Percentiles rank a stretch among this genome's conserved stretches.
Conservation (phyloP, 2,797 vertebrate genomes). For the Silurus aristotelis region DNA sequence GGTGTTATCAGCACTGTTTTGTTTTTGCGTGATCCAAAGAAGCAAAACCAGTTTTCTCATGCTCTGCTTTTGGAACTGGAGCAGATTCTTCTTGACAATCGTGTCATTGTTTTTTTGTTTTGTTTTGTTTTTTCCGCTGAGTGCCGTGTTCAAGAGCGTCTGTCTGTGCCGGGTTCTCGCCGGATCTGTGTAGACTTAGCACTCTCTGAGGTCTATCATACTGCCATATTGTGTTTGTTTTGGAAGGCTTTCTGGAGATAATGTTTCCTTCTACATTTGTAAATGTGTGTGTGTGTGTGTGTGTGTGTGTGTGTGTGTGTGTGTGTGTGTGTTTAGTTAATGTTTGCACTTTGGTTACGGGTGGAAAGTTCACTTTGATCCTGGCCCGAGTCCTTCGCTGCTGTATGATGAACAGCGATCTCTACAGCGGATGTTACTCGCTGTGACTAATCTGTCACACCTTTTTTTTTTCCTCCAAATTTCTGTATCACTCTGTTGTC, state of each 20-base stretch:
- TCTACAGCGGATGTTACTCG: constrained; percentile 44
- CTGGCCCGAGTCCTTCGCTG: constrained; percentile 29
- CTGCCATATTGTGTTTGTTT: constrained; percentile 26
- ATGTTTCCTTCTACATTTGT: neutral
- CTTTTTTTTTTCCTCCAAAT: neutral
- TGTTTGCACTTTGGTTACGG: constrained; percentile 41
- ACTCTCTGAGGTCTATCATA: constrained; percentile 16
- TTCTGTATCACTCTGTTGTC: neutral
- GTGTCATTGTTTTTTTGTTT: neutral
- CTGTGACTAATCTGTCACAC: constrained; percentile 13
- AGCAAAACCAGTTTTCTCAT: constrained; percentile 42
- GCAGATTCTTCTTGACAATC: constrained; percentile 24
- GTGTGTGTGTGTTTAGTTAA: constrained; percentile 31
- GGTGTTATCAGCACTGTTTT: constrained; percentile 36
- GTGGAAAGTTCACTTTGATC: constrained; percentile 62
- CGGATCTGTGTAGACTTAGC: constrained; percentile 22
- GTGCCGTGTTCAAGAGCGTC: constrained; percentile 10
- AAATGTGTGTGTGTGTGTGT: neutral
- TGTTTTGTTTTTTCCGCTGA: neutral
- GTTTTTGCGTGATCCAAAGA: constrained; percentile 29
- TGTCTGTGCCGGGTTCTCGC: neutral
- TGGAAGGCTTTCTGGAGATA: constrained; percentile 27
- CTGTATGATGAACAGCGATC: constrained; percentile 41
- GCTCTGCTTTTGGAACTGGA: constrained; percentile 14
- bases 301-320: constrained; percentile 26